phyloP scores from a whole-genome alignment of 64 coral and sea anemone species.

The Exaiptasia diaphana region DNA sequence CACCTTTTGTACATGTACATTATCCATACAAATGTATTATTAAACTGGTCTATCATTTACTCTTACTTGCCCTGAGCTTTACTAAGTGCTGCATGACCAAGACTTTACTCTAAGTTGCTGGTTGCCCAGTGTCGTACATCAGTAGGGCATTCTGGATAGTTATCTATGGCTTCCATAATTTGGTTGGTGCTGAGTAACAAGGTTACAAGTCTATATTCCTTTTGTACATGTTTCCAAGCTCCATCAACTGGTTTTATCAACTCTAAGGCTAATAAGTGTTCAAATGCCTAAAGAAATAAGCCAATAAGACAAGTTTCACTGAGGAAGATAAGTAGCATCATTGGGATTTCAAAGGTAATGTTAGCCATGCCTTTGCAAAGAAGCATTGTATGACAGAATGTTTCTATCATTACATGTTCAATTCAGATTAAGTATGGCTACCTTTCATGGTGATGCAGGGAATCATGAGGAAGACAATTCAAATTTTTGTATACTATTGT shows the following conservation, averaged over 20 bases:
- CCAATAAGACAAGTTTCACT: not conserved
- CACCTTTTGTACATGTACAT: no score
- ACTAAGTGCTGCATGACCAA: no score
- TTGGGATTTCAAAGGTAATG: not conserved
- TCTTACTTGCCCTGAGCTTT: no score
- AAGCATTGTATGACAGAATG: no score
- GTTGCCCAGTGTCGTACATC: constrained; percentile 90
- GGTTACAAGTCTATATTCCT: constrained; percentile 78
- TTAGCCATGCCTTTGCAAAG: no score
- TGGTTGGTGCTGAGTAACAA: constrained; percentile 75
- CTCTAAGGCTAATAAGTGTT: constrained; percentile 88
- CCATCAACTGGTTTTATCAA: constrained; percentile 86
- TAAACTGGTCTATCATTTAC: no score
- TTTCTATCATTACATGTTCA: no score
- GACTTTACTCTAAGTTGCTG: constrained; percentile 29
- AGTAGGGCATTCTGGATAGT: constrained; percentile 87
- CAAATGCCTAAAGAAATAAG: constrained; percentile 80
- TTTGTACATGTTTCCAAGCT: constrained; percentile 60
- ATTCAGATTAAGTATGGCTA: no score
- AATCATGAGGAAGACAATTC: no score
- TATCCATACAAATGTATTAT: no score
- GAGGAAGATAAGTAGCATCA: not conserved
- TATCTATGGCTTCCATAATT: constrained; percentile 73
- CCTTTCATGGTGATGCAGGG: no score
- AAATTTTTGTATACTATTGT: no score